Percentiles rank a stretch among this genome's conserved stretches.
Evolutionary conservation across 1,140 invertebrate genomes (phyloP).

Genomic region (Oreohelix idahoensis): DNA sequence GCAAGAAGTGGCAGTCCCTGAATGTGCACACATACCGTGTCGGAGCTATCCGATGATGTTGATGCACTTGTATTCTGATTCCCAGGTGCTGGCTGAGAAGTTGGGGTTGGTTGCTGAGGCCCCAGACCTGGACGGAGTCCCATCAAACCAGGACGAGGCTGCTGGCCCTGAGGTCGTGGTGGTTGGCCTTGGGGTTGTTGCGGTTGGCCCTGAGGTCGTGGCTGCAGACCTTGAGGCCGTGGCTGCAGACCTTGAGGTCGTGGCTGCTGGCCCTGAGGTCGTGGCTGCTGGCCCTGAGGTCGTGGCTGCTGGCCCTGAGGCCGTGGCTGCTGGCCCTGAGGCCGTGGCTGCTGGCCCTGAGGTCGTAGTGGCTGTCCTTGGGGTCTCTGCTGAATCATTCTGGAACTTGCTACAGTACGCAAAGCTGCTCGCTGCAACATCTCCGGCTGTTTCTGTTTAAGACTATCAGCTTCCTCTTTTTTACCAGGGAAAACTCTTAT

Average conservation of each 20-base stretch:
- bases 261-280: background rate
- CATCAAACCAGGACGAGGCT: background rate
- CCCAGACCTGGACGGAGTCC: conserved; percentile 13
- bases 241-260: background rate
- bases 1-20: conserved; percentile 59
- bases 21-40: conserved; percentile 50
- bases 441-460: conserved; percentile 42
- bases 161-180: background rate
- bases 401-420: background rate
- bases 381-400: background rate
- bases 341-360: background rate
- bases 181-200: background rate
- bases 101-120: conserved; percentile 19
- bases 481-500: conserved; percentile 56
- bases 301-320: background rate
- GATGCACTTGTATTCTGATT: conserved; percentile 20
- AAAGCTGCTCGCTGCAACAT: conserved; percentile 43
- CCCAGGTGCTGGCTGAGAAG: background rate
- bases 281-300: background rate
- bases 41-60: background rate
- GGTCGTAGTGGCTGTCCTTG: background rate
- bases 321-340: background rate
- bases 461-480: conserved; percentile 47
- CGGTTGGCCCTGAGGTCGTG: background rate
- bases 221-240: background rate